These are phyloP conservation scores for Melipona beecheii DNA, from an alignment of 2,888 invertebrate genomes.

Conservation along the genomic window DNA sequence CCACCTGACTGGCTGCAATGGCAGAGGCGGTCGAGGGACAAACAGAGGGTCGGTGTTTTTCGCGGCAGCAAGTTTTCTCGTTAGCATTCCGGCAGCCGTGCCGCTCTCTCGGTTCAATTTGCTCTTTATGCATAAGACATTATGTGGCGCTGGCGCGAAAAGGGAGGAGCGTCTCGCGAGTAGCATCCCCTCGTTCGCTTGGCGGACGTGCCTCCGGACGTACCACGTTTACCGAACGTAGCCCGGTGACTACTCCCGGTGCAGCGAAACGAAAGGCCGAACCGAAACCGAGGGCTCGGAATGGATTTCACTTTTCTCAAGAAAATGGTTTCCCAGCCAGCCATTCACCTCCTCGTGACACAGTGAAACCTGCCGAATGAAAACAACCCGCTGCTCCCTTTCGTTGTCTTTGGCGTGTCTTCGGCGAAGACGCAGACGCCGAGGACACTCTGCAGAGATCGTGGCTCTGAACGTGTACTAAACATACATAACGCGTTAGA, in stretches of 20 bases:
- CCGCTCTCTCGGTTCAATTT: slow-evolving; percentile 69
- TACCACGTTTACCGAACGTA: slow-evolving; percentile 57
- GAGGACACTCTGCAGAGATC: too few species aligned
- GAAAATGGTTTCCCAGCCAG: slow-evolving; percentile 62
- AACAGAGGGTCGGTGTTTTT: slow-evolving; percentile 35
- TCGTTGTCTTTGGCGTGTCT: background rate
- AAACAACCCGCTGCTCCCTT: slow-evolving; percentile 25
- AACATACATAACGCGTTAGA: too few species aligned
- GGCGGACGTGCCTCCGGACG: slow-evolving; percentile 61
- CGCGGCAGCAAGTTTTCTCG: slow-evolving; percentile 70
- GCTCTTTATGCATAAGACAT: slow-evolving; percentile 73
- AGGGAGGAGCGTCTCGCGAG: slow-evolving; percentile 12
- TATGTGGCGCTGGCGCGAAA: slow-evolving; percentile 54
- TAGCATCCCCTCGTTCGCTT: slow-evolving; percentile 12
- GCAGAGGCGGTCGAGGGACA: background rate
- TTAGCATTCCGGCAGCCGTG: slow-evolving; percentile 66
- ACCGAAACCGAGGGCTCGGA: slow-evolving; percentile 12
- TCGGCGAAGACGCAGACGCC: too few species aligned
- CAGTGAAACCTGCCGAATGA: slow-evolving; percentile 62
- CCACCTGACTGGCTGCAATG: background rate
- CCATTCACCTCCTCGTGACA: slow-evolving; percentile 26
- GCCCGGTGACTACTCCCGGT: slow-evolving; percentile 13
- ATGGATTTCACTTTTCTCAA: slow-evolving; percentile 68
- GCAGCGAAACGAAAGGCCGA: background rate
- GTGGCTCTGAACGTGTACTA: too few species aligned